Base-by-base conservation (phyloP, 2,113 vertebrate species). In the Dicrurus megarhynchus region DNA sequence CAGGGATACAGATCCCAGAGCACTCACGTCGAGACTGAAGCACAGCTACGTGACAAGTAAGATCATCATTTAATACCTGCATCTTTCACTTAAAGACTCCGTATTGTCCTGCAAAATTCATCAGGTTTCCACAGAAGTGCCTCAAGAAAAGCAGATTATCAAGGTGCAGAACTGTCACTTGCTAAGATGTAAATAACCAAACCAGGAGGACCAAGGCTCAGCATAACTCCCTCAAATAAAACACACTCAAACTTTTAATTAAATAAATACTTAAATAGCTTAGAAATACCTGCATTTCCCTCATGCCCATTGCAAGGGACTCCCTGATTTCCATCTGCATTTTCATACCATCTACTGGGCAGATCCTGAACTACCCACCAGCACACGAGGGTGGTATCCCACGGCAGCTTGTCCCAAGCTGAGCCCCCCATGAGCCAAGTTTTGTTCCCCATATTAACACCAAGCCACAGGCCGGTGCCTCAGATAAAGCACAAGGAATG, bases 321-420 rank as follows among this genome's bases (percentile, higher is more conserved):
- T 76, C 59, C 11, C 30, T 16, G 46, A 16, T 20, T 60, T 87
- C 87, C n/a, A 20, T n/a, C 78, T 95, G 93, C 69, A 87, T 93
- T 91, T 97, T 77, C 73, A 82, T 84, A 97, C 89, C 87, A 91
- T 91, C 87, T 96, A 47, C 87, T 82, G 89, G 89, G 81, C 94
- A 95, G 57, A 84, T 61, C 67, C 87, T 91, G 93, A 96, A 96
- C 84, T 82, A 79, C 87, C 74, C 79, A 39, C 24, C 4, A 1
- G 32, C 50, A 76, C 20, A 15, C 1, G 0, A n/a, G 70, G 59
- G 85, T 80, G 42, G 55, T 22, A 74, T 11, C 35, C 44, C 78
- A 6, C 2, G 0, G 69, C 74, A 46, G 63, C 9, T 7, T 11
- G 46, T n/a, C 42, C 55, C 3, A 2, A n/a, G 33, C 78, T 23